Base-by-base conservation (phyloP, 2,797 vertebrate genomes). In the Clarias fuscus region DNA sequence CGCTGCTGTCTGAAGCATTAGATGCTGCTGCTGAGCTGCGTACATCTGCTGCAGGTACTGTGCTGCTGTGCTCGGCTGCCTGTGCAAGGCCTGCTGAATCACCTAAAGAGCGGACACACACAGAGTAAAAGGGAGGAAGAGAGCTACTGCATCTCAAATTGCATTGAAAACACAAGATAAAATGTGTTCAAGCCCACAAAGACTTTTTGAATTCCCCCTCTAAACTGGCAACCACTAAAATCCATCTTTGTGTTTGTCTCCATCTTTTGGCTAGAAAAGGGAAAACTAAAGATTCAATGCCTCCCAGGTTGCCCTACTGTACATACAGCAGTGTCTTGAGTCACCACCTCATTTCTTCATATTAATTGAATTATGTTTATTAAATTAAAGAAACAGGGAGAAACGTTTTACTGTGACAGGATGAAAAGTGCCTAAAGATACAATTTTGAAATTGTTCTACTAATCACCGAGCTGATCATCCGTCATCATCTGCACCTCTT, bases 11-110 rank as follows among this genome's bases (percentile, higher is more conserved):
- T 98, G 98, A 87, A 99, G 91, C 97, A 99, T 98, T 70, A 99
- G 95, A 91, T 99, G 98, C 94, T 99, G 98, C 93, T 99, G 98
- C 93, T 99, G 98, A 0, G 98, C 98, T 0, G 98, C 98, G 0
- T 99, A 99, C 98, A 99, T 99, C 95, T 99, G 98, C 95, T 99
- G 98, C 92, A 99, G 95, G 94, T 99, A 99, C 95, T 99, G 98
- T 0, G 98, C 98, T 0, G 98, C 98, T 0, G 98, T 98, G 96
- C 95, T 97, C 7, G 97, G 98, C 93, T 98, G 97, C 82, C 98
- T 93, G 92, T 98, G 96, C 87, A 99, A 91, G 0, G 98, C 97
- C 92, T 99, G 98, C 94, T 98, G 98, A 93, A 99, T 98, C 90
- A 99, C 98, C 98, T 98, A 91, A n/a, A 82, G 40, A 5, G 1